A percentile compares a stretch with the other conserved stretches of the same genome.
phyloP scores from a whole-genome alignment of 2,113 vertebrate species.

The Phainopepla nitens region DNA sequence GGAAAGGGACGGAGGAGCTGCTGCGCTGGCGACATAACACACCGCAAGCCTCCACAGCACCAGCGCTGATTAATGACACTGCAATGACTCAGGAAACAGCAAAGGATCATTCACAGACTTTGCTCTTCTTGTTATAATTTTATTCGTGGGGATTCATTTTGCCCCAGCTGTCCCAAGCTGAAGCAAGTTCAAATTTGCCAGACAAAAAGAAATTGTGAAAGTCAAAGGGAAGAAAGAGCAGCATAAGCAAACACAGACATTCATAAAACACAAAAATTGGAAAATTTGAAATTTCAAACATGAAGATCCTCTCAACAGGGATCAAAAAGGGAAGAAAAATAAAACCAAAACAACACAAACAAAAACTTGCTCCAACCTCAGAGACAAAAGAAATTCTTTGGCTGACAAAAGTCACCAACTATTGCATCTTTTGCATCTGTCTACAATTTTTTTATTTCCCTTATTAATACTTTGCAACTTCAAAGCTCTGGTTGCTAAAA shows the following conservation, averaged over 20 bases:
- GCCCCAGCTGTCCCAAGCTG: not conserved
- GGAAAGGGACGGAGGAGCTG: constrained; percentile 70
- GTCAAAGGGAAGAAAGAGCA: not conserved
- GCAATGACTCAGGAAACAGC: constrained; percentile 74
- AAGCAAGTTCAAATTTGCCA: not conserved
- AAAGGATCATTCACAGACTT: constrained; percentile 63
- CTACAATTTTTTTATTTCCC: not conserved
- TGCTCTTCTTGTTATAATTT: constrained; percentile 64
- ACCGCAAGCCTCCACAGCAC: constrained; percentile 80
- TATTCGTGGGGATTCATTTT: constrained; percentile 45
- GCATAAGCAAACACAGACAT: not conserved
- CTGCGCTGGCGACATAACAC: constrained; percentile 79
- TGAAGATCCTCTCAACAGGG: not conserved
- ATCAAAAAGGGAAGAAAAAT: not conserved
- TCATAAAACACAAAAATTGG: not conserved
- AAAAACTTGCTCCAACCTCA: not conserved
- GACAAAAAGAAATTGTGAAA: not conserved
- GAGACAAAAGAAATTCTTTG: constrained; percentile 15
- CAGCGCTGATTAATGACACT: constrained; percentile 91
- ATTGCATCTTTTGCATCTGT: not conserved
- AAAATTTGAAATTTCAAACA: not conserved
- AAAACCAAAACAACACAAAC: not conserved
- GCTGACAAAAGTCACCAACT: not conserved
- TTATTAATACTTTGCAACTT: not conserved
- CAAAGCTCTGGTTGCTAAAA: not conserved